A percentile compares a stretch with the other conserved stretches of the same genome.
Evolutionary conservation across 2,797 vertebrate species (phyloP).

Genomic region (Scleropages formosus): DNA sequence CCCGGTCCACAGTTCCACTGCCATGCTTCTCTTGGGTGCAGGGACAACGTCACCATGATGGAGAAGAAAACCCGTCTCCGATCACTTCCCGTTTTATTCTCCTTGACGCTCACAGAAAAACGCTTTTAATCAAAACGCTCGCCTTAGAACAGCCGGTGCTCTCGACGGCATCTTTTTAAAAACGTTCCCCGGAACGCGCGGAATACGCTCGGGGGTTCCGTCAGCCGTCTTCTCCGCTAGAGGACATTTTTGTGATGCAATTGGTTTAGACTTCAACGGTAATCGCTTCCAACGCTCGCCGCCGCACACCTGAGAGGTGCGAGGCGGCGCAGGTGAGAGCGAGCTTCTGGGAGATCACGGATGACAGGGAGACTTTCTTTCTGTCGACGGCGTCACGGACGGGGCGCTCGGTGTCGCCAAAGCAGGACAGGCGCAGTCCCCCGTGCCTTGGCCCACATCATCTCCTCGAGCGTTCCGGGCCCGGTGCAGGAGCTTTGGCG

Average conservation of each 20-base stretch:
- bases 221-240: background rate
- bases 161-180: no score
- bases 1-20: no score
- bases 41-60: no score
- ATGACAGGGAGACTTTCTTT: background rate
- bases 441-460: background rate
- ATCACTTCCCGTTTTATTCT: no score
- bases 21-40: no score
- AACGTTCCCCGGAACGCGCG: no score
- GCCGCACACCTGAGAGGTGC: background rate
- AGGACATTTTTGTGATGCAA: conserved; percentile 9
- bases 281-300: background rate
- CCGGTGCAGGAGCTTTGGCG: no score
- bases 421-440: background rate
- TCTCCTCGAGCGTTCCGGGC: background rate
- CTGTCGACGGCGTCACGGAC: background rate
- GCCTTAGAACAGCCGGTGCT: no score
- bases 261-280: background rate
- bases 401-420: background rate
- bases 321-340: background rate
- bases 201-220: background rate
- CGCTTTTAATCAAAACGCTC: no score
- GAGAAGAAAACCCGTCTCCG: no score
- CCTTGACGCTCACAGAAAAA: no score
- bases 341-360: background rate